Conservation (phyloP, 2,888 invertebrate genomes). For the Deilephila porcellus region DNA sequence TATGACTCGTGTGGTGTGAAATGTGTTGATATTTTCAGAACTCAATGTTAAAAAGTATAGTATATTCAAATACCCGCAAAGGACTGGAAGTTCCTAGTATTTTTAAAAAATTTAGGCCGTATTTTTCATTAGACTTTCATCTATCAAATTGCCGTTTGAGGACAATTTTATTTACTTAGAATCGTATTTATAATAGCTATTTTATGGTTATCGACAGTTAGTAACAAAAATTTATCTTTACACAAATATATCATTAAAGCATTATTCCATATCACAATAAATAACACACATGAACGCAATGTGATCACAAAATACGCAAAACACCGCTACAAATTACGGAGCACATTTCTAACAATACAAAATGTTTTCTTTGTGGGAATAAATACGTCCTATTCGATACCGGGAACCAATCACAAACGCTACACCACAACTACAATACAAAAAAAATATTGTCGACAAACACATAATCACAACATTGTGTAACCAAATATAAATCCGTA, state of each 20-base stretch:
- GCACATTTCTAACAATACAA: neutral
- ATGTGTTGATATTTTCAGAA: no score
- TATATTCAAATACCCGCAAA: no score
- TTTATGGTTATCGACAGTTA: no score
- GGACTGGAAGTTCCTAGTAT: no score
- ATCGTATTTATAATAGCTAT: no score
- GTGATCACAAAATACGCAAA: neutral
- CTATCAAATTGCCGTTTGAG: no score
- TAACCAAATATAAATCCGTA: slow-evolving; percentile 50
- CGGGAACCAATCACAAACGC: slow-evolving; percentile 1
- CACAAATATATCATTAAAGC: no score
- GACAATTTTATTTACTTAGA: no score
- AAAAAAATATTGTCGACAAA: slow-evolving; percentile 17
- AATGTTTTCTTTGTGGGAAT: slow-evolving; percentile 16
- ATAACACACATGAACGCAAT: neutral
- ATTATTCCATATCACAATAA: neutral
- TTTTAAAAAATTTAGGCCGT: no score
- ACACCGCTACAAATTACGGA: neutral
- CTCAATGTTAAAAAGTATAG: no score
- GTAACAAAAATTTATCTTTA: no score
- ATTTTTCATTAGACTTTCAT: no score
- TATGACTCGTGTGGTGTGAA: neutral
- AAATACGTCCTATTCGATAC: slow-evolving; percentile 18
- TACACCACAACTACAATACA: neutral
- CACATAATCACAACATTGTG: slow-evolving; percentile 36